Percentiles rank a stretch among this genome's conserved stretches.
Conservation (phyloP, 2,888 invertebrate genomes). For the Ommatoiulus sabulosus region DNA sequence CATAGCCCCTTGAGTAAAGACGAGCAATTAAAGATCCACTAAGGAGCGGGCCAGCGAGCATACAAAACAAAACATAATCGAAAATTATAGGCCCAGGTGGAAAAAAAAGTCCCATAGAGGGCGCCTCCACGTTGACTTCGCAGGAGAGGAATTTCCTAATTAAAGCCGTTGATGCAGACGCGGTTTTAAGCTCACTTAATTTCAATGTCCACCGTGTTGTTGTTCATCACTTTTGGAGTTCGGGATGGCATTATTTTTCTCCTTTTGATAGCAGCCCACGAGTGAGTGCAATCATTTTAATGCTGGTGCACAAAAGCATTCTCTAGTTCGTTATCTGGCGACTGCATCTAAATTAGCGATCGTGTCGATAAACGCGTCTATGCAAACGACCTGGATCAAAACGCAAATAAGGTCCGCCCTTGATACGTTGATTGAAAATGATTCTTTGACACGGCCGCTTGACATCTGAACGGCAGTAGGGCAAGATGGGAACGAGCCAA, state of each 20-base stretch:
- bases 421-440: not conserved
- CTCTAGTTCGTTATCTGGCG: not conserved
- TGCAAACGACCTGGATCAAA: conserved; percentile 32
- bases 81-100: conserved; percentile 31
- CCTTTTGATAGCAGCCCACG: conserved; percentile 6
- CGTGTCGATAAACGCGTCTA: not conserved
- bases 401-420: conserved; percentile 25
- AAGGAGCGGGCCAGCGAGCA: conserved; percentile 9
- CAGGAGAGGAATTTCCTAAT: not conserved
- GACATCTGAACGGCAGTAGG: not conserved
- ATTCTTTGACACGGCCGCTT: not conserved
- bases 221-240: not conserved
- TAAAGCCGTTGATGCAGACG: conserved; percentile 37
- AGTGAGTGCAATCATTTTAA: not conserved
- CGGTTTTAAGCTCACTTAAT: not conserved
- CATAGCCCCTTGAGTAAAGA: conserved; percentile 37
- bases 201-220: conserved; percentile 35
- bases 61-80: conserved; percentile 46
- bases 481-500: not conserved
- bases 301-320: conserved; percentile 32
- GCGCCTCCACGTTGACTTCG: not conserved
- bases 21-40: conserved; percentile 38
- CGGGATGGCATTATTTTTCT: conserved; percentile 10
- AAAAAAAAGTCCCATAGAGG: conserved; percentile 23
- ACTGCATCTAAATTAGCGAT: conserved; percentile 37